Conservation (phyloP, 2,797 vertebrate genomes). For the Tolypeutes matacus region DNA sequence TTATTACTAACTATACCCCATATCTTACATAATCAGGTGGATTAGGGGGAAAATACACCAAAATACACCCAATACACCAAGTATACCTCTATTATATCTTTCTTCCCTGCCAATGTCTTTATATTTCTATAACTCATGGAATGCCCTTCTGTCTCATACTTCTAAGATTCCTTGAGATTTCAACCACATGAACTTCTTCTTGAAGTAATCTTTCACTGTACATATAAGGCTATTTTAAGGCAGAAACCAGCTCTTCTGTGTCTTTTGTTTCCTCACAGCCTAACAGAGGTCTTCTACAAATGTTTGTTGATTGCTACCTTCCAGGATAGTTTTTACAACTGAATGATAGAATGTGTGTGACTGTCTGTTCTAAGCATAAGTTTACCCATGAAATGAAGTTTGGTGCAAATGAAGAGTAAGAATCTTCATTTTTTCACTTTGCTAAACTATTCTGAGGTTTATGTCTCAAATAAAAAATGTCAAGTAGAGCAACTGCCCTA, state of each 20-base stretch:
- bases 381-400: neutral
- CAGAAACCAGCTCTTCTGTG: neutral
- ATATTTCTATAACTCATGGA: neutral
- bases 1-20: too few relatives aligned
- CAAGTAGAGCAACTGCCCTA: neutral
- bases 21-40: too few relatives aligned
- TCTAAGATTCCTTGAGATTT: neutral
- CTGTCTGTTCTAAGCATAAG: neutral
- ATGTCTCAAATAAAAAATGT: neutral
- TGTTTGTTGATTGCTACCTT: neutral
- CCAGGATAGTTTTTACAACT: neutral
- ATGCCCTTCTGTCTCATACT: neutral
- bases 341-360: neutral
- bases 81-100: neutral
- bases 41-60: too few relatives aligned
- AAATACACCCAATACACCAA: too few relatives aligned
- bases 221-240: neutral
- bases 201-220: neutral
- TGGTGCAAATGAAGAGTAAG: neutral
- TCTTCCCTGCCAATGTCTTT: neutral
- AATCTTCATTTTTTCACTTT: neutral
- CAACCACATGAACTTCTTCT: neutral
- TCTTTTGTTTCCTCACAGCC: neutral
- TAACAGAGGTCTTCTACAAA: neutral
- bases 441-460: neutral